Percentiles rank a stretch among this genome's conserved stretches.
These are phyloP conservation scores for Scomber japonicus DNA, from an alignment of 2,113 vertebrate species.

Conservation along the genomic window DNA sequence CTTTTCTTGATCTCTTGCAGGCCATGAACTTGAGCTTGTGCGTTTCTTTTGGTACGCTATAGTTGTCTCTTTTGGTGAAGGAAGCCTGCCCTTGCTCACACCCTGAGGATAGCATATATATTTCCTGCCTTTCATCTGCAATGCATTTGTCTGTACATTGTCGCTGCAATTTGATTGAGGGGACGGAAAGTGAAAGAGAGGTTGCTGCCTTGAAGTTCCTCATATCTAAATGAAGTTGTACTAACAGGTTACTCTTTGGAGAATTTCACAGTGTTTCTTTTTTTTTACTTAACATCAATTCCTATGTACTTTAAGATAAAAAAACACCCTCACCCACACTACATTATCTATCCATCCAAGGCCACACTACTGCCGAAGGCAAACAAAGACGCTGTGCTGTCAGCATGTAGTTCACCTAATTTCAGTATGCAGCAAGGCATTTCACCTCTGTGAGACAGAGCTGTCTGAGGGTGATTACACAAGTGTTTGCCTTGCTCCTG, in stretches of 20 bases:
- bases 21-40: not conserved
- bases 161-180: slow-evolving; percentile 10
- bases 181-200: slow-evolving; percentile 35
- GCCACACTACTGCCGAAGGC: not conserved
- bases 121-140: slow-evolving; percentile 81
- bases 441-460: not conserved
- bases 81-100: slow-evolving; percentile 48
- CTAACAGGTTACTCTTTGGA: not conserved
- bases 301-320: not conserved
- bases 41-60: slow-evolving; percentile 20
- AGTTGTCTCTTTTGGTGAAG: slow-evolving; percentile 34
- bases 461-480: not conserved
- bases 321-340: too few relatives aligned
- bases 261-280: not conserved
- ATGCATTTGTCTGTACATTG: slow-evolving; percentile 61
- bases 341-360: not conserved
- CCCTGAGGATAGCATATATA: slow-evolving; percentile 48
- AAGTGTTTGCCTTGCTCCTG: not conserved
- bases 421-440: not conserved
- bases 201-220: slow-evolving; percentile 28
- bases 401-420: not conserved
- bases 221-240: slow-evolving; percentile 18
- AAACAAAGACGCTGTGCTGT: not conserved
- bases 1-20: not conserved
- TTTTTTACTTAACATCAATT: not conserved